Base-by-base conservation (phyloP, 2,888 invertebrate genomes). In the Caenorhabditis uteleia region DNA sequence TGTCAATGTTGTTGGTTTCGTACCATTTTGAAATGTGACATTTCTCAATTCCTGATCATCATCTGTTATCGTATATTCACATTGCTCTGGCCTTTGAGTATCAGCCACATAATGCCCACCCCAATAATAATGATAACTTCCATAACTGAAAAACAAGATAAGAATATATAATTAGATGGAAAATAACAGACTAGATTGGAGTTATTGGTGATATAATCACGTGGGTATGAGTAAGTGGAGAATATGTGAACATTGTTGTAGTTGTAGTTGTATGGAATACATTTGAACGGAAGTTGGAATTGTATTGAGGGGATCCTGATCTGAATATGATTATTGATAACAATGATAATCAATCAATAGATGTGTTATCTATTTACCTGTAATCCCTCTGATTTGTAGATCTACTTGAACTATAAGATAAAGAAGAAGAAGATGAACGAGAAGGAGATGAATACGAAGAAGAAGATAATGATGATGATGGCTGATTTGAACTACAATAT, bases 51-150 rank as follows among this genome's bases (percentile, higher is more conserved):
- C 60, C 7, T 61, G 39, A 42, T 61, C 60, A 14, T 61, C 60
- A 8, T 50, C 54, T 25, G 45, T 49, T 5, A 61, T 54, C 21
- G 48, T 33, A 31, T 61, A 61, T 23, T 61, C 60, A 33, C 60
- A 61, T 23, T 31, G 49, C 16, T 54, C 36, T n/a, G 60, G 60
- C 20, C 55, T 27, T 16, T 61, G 33, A 4, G 16, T n/a, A 7
- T 44, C 29, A 25, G 31, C 33, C 0, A 54, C 54, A 44, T 61
- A 61, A 36, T 61, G 60, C 1, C 60, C 60, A n/a, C 60, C 60
- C 60, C 60, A 61, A 40, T 61, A 61, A 16, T 61, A 61, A 38
- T 61, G 54, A 34, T 61, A 61, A 12, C 55, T 51, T 14, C 60
- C 60, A 40, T 46, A 61, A 31, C 54, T 55, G 44, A 50, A 61